Conservation (phyloP, 2,888 invertebrate genomes). For the Microchrysa polita region DNA sequence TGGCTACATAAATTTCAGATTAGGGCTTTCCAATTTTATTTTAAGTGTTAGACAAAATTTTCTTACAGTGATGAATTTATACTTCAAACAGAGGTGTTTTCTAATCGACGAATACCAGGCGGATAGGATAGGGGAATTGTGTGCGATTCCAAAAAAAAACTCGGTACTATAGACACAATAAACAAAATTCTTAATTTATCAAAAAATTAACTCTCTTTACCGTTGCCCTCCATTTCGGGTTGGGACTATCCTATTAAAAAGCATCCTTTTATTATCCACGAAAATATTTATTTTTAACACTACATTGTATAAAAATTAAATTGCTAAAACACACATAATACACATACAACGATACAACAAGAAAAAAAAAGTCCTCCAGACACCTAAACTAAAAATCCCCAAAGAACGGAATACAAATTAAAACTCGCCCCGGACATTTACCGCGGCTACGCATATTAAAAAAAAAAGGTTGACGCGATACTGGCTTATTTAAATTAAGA, state of each 20-base stretch:
- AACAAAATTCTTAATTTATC: conserved; percentile 45
- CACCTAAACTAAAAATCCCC: no score
- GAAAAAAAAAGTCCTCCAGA: conserved; percentile 10
- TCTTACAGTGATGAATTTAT: neutral
- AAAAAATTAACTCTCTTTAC: conserved; percentile 55
- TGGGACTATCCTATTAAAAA: conserved; percentile 62
- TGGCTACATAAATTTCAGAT: no score
- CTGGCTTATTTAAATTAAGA: no score
- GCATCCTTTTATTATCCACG: conserved; percentile 44
- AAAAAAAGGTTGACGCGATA: no score
- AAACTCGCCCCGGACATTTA: no score
- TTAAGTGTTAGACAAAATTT: neutral
- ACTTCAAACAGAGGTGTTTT: no score
- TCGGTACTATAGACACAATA: conserved; percentile 31
- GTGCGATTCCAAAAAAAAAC: neutral
- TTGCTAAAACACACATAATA: conserved; percentile 7
- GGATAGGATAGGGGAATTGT: neutral
- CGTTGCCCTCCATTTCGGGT: conserved; percentile 64
- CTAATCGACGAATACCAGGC: no score
- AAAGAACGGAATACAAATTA: no score
- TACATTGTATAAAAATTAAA: neutral
- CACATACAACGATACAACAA: neutral
- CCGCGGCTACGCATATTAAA: no score
- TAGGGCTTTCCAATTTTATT: neutral
- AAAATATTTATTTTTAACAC: conserved; percentile 17